Conservation (phyloP, 1,140 invertebrate genomes). For the Drusus annulatus region DNA sequence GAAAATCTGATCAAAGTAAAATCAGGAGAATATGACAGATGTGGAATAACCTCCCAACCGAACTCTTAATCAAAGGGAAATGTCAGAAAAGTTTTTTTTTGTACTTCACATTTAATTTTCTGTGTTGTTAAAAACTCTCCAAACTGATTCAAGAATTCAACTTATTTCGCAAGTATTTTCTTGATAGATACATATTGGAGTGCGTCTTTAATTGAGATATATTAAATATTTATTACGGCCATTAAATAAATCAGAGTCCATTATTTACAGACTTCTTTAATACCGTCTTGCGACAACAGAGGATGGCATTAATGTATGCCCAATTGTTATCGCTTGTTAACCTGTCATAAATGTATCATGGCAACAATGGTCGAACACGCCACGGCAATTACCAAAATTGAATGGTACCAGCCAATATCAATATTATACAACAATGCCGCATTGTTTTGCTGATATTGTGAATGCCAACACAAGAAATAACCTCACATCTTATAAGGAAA, state of each 20-base stretch:
- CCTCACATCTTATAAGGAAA: neutral
- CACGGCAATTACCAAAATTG: conserved; percentile 37
- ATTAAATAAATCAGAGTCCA: conserved; percentile 9
- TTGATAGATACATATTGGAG: neutral
- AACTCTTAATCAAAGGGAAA: no score
- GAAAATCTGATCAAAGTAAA: no score
- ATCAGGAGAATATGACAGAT: no score
- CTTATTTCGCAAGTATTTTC: no score
- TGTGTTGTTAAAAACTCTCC: no score
- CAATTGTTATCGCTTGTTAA: conserved; percentile 30
- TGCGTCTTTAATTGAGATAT: conserved; percentile 19
- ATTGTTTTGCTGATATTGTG: conserved; percentile 3
- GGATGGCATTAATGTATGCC: neutral
- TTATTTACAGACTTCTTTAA: neutral
- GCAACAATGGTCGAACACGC: conserved; percentile 20
- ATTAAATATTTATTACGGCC: neutral
- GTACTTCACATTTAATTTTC: no score
- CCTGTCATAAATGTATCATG: conserved; percentile 36
- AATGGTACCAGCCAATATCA: neutral
- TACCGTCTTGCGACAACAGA: neutral
- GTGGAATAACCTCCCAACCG: no score
- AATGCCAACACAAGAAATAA: neutral
- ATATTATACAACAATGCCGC: conserved; percentile 9
- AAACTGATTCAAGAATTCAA: no score
- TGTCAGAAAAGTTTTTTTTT: no score